Evolutionary conservation across 2,888 invertebrate species (phyloP).

Genomic region (Drosophila parthenogenetica): DNA sequence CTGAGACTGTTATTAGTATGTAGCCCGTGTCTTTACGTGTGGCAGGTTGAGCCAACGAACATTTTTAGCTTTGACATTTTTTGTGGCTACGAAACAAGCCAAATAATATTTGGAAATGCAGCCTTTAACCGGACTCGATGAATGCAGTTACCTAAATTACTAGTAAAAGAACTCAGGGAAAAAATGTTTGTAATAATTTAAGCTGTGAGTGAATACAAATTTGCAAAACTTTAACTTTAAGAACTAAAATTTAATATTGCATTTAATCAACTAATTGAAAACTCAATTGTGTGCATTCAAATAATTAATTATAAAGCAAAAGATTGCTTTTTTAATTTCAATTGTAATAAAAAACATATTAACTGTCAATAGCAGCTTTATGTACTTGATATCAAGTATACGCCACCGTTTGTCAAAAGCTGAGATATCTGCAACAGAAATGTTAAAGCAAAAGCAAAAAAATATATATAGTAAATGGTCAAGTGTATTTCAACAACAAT

Average conservation of each 20-base stretch:
- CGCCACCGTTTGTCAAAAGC: slow-evolving; percentile 48
- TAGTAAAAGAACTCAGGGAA: background rate
- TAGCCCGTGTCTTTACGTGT: slow-evolving; percentile 58
- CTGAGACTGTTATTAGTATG: slow-evolving; percentile 62
- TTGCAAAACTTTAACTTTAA: no score
- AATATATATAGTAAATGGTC: slow-evolving; percentile 24
- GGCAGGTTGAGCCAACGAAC: slow-evolving; percentile 45
- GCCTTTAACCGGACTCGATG: slow-evolving; percentile 29
- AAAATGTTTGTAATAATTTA: no score
- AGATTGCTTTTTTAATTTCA: background rate
- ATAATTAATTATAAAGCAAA: slow-evolving; percentile 8
- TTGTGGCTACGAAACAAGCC: slow-evolving; percentile 42
- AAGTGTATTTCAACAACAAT: slow-evolving; percentile 38
- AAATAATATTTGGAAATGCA: slow-evolving; percentile 37
- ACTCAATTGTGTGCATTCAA: background rate
- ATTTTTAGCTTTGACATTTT: slow-evolving; percentile 57
- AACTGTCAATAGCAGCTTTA: slow-evolving; percentile 46
- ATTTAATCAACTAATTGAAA: background rate
- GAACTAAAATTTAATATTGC: background rate
- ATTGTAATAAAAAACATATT: slow-evolving; percentile 2
- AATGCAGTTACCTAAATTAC: slow-evolving; percentile 21
- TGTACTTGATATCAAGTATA: slow-evolving; percentile 55
- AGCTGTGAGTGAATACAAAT: slow-evolving; percentile 12
- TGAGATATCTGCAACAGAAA: slow-evolving; percentile 31
- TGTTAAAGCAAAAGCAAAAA: slow-evolving; percentile 30